These are phyloP conservation scores for Empis stercorea DNA, from an alignment of 2,888 invertebrate species.

Conservation along the genomic window DNA sequence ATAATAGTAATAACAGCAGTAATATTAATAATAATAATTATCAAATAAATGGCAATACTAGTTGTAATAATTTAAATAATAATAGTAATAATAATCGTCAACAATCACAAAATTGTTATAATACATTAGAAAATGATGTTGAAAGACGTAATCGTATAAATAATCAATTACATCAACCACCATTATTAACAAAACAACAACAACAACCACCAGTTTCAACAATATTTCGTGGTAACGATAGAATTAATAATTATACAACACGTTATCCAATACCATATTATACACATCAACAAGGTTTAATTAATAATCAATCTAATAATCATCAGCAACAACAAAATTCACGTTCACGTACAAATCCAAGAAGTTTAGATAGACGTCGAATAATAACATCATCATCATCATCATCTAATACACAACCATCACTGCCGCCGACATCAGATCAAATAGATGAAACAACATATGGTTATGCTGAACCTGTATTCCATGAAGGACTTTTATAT, in stretches of 20 bases:
- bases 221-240: slow-evolving; percentile 26
- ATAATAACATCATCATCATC: slow-evolving; percentile 21
- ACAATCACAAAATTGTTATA: slow-evolving; percentile 25
- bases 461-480: slow-evolving; percentile 51
- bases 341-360: slow-evolving; percentile 30
- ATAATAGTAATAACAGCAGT: slow-evolving; percentile 17
- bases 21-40: slow-evolving; percentile 13
- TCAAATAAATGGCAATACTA: slow-evolving; percentile 10
- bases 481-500: slow-evolving; percentile 67
- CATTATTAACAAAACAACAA: slow-evolving; percentile 4
- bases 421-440: not conserved
- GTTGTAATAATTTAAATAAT: slow-evolving; percentile 13
- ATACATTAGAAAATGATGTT: slow-evolving; percentile 31
- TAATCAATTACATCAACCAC: slow-evolving; percentile 27
- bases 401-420: too few relatives aligned
- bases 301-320: slow-evolving; percentile 17
- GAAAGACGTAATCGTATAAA: slow-evolving; percentile 34
- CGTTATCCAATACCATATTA: slow-evolving; percentile 24
- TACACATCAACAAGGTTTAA: slow-evolving; percentile 18
- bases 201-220: slow-evolving; percentile 23
- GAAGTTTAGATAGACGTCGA: slow-evolving; percentile 29
- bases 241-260: slow-evolving; percentile 26
- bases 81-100: slow-evolving; percentile 16
- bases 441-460: slow-evolving; percentile 25
- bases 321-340: slow-evolving; percentile 9